Base-by-base conservation (phyloP, 2,888 invertebrate genomes). In the Drosophila pegasa region DNA sequence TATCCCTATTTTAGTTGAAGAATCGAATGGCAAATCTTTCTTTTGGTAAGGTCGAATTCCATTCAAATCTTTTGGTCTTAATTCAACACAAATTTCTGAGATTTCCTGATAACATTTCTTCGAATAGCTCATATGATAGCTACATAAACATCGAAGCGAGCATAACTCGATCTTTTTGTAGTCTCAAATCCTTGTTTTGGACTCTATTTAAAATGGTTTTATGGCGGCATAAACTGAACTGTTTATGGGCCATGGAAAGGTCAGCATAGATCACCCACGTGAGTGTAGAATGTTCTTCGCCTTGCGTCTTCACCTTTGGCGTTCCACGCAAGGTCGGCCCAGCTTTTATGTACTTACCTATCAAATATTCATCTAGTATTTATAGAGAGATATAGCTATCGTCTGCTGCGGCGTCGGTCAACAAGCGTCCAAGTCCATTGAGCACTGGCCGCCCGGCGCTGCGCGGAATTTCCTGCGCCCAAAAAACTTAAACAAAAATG, bases 281-380 rank as follows among this genome's bases (percentile, higher is more conserved):
- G 59, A 57, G 40, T 58, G 31, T 61, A 41, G 45, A 35, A 33
- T 29, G 16, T 71, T 56, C 16, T 62, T 59, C 52, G 40, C 69
- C 54, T 48, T 64, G 56, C 64, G 64, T 71, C 70, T 76, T 82
- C 83, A 85, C 86, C 83, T 85, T 85, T 78, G 78, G 58, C 75
- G 71, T 71, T 71, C 71, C 58, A 27, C 54, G 63, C 84, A 85
- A 85, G 84, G 84, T 87, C 83, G 80, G 62, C 25, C 54, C 59
- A 48, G 12, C 5, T 78, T 87, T 84, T 81, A 84, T 87, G 85
- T 84, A 87, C 85, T 84, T 73, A 67, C 75, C 78, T 65, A 82
- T 85, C 60, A 87, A 82, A 85, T 71, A 77, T 80, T 67, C 74
- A 61, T 73, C 69, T 73, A 71, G 43, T 67, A 75, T 75, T 71